Conservation (phyloP, 2,797 vertebrate genomes). For the Tangara arthus region DNA sequence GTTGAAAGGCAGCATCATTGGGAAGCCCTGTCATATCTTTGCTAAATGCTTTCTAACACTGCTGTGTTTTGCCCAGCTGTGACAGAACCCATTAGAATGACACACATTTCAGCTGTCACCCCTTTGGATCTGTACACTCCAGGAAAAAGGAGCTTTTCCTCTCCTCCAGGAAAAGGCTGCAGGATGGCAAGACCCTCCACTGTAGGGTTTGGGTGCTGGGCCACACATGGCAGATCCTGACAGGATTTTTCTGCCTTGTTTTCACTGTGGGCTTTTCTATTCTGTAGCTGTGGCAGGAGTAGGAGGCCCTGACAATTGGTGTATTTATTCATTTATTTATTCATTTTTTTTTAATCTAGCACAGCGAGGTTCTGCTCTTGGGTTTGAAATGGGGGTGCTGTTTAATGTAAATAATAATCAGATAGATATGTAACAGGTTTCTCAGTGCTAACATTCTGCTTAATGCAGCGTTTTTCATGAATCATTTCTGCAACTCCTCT, state of each 20-base stretch:
- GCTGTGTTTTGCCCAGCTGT: constrained; percentile 54
- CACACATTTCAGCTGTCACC: constrained; percentile 6
- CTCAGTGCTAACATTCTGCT: neutral
- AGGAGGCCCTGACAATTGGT: neutral
- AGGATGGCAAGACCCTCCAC: neutral
- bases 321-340: neutral
- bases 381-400: neutral
- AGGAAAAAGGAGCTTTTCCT: neutral
- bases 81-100: constrained; percentile 42
- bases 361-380: neutral
- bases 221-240: neutral
- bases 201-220: neutral
- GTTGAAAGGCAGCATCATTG: constrained; percentile 54
- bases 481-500: neutral
- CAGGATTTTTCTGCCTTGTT: neutral
- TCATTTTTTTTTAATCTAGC: neutral
- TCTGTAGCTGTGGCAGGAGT: neutral
- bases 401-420: constrained; percentile 15
- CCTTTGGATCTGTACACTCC: neutral
- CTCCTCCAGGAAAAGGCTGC: neutral
- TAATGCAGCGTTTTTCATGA: neutral
- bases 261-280: neutral
- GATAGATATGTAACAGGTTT: neutral
- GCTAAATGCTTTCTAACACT: constrained; percentile 26
- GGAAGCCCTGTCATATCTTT: constrained; percentile 44